Conservation (phyloP, 2,888 invertebrate species). For the Drosophila buzzatii region DNA sequence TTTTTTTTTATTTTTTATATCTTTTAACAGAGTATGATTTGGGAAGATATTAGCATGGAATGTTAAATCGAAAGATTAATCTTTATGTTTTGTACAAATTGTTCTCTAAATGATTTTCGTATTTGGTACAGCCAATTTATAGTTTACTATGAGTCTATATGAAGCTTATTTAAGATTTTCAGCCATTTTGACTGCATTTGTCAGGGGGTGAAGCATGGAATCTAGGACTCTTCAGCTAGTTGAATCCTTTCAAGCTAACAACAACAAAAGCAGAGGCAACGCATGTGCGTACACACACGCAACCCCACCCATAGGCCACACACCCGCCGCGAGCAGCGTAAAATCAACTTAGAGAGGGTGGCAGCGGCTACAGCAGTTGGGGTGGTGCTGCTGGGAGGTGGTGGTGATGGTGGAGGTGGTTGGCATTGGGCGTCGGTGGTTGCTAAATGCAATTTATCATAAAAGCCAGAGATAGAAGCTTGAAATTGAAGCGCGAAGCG, state of each 20-base stretch:
- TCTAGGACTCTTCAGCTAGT: constrained; percentile 32
- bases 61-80: too few species aligned
- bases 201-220: constrained; percentile 49
- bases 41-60: too few species aligned
- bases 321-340: constrained; percentile 16
- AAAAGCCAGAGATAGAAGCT: constrained; percentile 69
- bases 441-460: constrained; percentile 81
- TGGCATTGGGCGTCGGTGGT: constrained; percentile 68
- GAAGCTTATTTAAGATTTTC: not conserved
- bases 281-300: constrained; percentile 62
- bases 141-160: constrained; percentile 8
- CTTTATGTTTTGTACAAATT: too few species aligned
- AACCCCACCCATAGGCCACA: constrained; percentile 20
- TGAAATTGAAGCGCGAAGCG: constrained; percentile 69
- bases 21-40: too few species aligned
- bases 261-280: constrained; percentile 57
- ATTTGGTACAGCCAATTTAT: constrained; percentile 15
- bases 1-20: too few species aligned
- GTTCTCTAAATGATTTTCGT: not conserved
- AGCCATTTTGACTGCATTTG: constrained; percentile 62
- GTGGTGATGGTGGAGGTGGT: constrained; percentile 44
- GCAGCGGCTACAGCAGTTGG: constrained; percentile 34
- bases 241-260: constrained; percentile 68
- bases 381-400: constrained; percentile 26
- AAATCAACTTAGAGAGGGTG: constrained; percentile 56